Evolutionary conservation across 2,888 invertebrate genomes (phyloP).

Genomic region (Hypercompe scribonia): DNA sequence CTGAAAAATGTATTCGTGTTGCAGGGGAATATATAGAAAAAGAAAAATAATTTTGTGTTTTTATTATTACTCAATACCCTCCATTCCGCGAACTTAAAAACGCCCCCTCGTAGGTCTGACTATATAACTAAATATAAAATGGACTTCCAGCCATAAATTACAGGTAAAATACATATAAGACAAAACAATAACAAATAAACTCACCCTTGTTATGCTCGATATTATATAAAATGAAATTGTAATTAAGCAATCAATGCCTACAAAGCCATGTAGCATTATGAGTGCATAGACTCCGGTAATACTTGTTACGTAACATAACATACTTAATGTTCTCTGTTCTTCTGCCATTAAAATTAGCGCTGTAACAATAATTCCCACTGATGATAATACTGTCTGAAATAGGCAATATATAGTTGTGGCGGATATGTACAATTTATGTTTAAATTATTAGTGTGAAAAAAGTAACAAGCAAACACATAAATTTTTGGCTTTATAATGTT

Average conservation of each 20-base stretch:
- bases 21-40: too few species aligned
- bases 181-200: conserved; percentile 36
- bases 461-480: too few species aligned
- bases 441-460: neutral
- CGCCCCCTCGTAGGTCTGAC: too few species aligned
- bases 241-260: conserved; percentile 58
- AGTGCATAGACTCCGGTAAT: conserved; percentile 56
- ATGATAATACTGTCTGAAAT: conserved; percentile 76
- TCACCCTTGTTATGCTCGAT: conserved; percentile 61
- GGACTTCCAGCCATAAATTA: neutral
- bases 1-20: too few species aligned
- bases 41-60: too few species aligned
- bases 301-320: conserved; percentile 50
- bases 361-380: conserved; percentile 75
- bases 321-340: conserved; percentile 49
- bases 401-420: conserved; percentile 47
- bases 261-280: conserved; percentile 53
- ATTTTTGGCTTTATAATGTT: too few species aligned
- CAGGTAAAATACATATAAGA: neutral
- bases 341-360: conserved; percentile 61
- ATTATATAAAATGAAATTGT: conserved; percentile 59
- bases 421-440: conserved; percentile 23
- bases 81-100: too few species aligned
- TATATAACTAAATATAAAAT: too few species aligned
- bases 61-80: too few species aligned